Base-by-base conservation (phyloP, 2,113 vertebrate genomes). In the Oophaga pumilio region DNA sequence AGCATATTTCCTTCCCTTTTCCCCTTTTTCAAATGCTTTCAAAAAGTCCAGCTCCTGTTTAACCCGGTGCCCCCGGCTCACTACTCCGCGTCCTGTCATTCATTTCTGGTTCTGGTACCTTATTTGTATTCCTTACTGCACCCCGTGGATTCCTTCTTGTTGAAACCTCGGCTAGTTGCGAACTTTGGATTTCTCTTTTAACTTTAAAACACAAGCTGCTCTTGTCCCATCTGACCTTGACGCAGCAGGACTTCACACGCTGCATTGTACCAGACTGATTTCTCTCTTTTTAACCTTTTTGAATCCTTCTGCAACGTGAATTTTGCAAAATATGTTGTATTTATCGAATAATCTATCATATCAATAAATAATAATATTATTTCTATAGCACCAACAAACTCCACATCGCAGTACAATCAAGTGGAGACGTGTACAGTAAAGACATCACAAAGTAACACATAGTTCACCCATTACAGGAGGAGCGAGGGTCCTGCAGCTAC, bases 91-190 rank as follows among this genome's bases (percentile, higher is more conserved):
- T 52, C 59, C 85, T 87, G 66, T 81, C 76, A 87, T 60, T 73
- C 24, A 79, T 43, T 71, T 20, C 52, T 49, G 64, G 28, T n/a
- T 24, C 33, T 73, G 78, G 66, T 68, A 33, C 77, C 77, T 87
- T 81, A 87, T 87, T 87, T 79, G 77, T 87, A 87, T 87, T 87
- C 85, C 85, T 57, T 81, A 50, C 64, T 59, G 43, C 60, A 87
- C 76, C 85, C 85, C 64, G 49, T 60, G 77, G 85, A 81, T 69
- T 56, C 49, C 85, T 87, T 73, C 66, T 81, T 87, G 85, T 49
- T 86, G 64, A 86, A 86, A 86, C 76, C 85, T 80, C 80, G 85
- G 60, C 85, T 57, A 57, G 60, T 69, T 68, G 56, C 66, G 78
- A 22, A 49, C 64, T 87, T 82, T 73, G 66, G 77, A 87, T 87